Evolutionary conservation across 2,888 invertebrate species (phyloP).

Genomic region (Ochropleura plecta): DNA sequence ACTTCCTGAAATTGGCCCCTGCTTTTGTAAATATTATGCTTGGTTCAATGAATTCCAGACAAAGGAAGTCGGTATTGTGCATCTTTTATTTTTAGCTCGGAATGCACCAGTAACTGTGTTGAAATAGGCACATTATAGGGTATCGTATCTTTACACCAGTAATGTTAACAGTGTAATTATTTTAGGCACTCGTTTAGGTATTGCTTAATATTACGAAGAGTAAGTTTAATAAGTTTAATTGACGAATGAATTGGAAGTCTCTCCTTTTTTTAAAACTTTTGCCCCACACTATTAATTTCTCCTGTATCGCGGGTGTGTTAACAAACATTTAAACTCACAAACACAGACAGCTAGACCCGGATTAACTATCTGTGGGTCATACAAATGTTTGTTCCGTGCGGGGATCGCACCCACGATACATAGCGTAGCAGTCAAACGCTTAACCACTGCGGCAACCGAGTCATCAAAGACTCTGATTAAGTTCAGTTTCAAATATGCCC

Average conservation of each 20-base stretch:
- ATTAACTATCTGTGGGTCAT: too few species aligned
- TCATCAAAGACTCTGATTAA: conserved; percentile 8
- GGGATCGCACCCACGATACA: too few species aligned
- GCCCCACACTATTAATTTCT: too few species aligned
- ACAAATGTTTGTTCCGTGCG: too few species aligned
- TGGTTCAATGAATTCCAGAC: conserved; percentile 67
- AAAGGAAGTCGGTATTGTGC: conserved; percentile 60
- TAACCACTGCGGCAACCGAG: too few species aligned
- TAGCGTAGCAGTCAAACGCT: too few species aligned
- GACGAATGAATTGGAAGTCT: not conserved
- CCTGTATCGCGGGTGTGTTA: too few species aligned
- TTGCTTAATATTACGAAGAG: not conserved
- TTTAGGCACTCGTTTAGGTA: not conserved
- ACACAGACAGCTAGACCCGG: too few species aligned
- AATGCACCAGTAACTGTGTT: conserved; percentile 26
- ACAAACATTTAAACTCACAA: too few species aligned
- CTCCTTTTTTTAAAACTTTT: not conserved
- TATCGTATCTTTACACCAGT: not conserved
- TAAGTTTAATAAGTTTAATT: conserved; percentile 18
- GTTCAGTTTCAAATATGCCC: conserved; percentile 16
- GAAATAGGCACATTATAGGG: conserved; percentile 11
- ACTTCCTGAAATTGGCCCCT: conserved; percentile 74
- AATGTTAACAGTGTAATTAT: not conserved
- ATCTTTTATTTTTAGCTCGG: conserved; percentile 54
- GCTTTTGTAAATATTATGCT: conserved; percentile 72